These are phyloP conservation scores for Gordius sp. DNA, from an alignment of 2,888 invertebrate genomes.

Conservation along the genomic window DNA sequence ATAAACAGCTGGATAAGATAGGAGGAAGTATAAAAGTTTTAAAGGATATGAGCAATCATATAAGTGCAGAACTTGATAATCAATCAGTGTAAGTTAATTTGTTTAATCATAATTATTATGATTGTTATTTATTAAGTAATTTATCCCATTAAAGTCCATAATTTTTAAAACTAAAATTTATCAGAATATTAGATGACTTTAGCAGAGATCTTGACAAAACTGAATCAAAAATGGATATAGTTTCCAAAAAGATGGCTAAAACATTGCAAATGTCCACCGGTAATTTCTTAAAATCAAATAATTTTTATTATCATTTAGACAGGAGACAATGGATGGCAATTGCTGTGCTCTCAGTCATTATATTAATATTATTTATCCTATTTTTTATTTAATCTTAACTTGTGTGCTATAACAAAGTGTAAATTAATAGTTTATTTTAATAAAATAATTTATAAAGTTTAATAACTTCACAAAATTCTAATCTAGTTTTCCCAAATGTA, in stretches of 20 bases:
- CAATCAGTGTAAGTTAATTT: not conserved
- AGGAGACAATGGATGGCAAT: constrained; percentile 1
- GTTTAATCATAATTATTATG: not conserved
- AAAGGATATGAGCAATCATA: not conserved
- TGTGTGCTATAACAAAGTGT: too few species aligned
- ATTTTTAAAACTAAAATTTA: not conserved
- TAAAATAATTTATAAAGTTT: too few species aligned
- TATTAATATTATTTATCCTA: not conserved
- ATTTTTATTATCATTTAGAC: not conserved
- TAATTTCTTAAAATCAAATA: too few species aligned
- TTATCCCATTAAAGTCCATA: not conserved
- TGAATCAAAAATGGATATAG: constrained; percentile 10
- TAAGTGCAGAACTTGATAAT: not conserved
- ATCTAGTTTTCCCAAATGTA: too few species aligned
- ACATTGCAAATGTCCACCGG: constrained; percentile 2
- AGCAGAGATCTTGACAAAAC: constrained; percentile 1
- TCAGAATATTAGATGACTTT: constrained; percentile 13
- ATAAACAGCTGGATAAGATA: constrained; percentile 1
- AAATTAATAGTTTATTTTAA: too few species aligned
- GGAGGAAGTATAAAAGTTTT: not conserved
- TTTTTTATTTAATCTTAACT: constrained; percentile 13
- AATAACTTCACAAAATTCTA: too few species aligned
- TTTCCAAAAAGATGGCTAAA: constrained; percentile 8
- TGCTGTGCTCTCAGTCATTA: not conserved
- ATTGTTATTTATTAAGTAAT: not conserved